Conservation (phyloP, 2,888 invertebrate genomes). For the Rhamnusium bicolor region DNA sequence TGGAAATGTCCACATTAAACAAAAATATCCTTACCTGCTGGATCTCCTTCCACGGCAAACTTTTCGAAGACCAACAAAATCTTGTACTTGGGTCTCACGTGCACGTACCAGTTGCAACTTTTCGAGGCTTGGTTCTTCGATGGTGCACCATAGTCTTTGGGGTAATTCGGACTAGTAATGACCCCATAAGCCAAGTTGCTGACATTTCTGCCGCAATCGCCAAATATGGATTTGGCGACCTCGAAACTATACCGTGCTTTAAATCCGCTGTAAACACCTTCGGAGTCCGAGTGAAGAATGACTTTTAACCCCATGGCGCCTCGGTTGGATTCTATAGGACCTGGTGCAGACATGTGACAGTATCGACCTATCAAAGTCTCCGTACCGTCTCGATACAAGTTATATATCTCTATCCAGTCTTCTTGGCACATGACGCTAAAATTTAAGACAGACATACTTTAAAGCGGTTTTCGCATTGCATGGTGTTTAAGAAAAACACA, state of each 20-base stretch:
- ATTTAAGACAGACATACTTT: neutral
- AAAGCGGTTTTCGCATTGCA: neutral
- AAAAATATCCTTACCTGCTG: slow-evolving; percentile 78
- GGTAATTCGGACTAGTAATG: slow-evolving; percentile 92
- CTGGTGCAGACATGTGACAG: slow-evolving; percentile 93
- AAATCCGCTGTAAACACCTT: slow-evolving; percentile 94
- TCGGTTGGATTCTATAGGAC: slow-evolving; percentile 93
- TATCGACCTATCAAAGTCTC: slow-evolving; percentile 92
- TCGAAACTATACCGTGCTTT: slow-evolving; percentile 96
- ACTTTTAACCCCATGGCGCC: slow-evolving; percentile 92
- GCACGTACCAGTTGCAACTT: slow-evolving; percentile 98
- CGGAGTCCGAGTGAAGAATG: slow-evolving; percentile 89
- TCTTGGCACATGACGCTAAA: slow-evolving; percentile 86
- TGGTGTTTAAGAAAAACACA: neutral
- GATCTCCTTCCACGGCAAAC: slow-evolving; percentile 96
- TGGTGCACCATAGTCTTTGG: slow-evolving; percentile 90
- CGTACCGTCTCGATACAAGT: slow-evolving; percentile 86
- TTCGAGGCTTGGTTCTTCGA: slow-evolving; percentile 85
- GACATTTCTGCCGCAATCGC: slow-evolving; percentile 94
- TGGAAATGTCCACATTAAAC: no score
- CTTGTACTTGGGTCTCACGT: slow-evolving; percentile 87
- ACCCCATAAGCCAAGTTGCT: slow-evolving; percentile 87
- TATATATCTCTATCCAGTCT: slow-evolving; percentile 96
- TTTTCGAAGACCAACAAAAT: slow-evolving; percentile 93
- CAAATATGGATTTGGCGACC: slow-evolving; percentile 88